phyloP scores from a whole-genome alignment of 2,113 vertebrate species.

The Haliaeetus leucogaster region DNA sequence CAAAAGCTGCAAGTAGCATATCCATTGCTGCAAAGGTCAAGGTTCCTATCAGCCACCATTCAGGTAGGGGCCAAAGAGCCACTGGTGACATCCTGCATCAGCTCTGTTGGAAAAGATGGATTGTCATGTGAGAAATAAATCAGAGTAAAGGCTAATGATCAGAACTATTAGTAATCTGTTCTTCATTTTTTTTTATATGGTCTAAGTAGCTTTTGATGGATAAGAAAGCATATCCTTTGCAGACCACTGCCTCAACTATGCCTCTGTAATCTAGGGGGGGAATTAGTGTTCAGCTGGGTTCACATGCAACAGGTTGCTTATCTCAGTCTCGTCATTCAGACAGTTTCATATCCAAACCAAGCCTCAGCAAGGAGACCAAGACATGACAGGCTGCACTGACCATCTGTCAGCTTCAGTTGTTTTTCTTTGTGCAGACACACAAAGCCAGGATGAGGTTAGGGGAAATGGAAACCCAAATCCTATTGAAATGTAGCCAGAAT shows the following conservation, averaged over 20 bases:
- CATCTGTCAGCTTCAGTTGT: background rate
- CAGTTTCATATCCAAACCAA: background rate
- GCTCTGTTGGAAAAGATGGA: background rate
- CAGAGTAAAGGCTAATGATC: background rate
- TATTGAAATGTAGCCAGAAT: background rate
- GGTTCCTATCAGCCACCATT: background rate
- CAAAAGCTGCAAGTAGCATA: background rate
- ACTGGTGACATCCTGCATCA: background rate
- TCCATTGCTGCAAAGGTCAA: conserved; percentile 18
- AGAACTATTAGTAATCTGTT: background rate
- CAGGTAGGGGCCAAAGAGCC: conserved; percentile 10
- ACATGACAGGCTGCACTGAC: background rate
- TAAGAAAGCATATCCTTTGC: background rate
- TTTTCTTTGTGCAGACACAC: background rate
- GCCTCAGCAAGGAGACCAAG: background rate
- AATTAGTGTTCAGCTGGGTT: background rate
- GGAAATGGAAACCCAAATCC: background rate
- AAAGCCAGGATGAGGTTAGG: background rate
- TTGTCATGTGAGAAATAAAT: background rate
- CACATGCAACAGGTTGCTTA: background rate
- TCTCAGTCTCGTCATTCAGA: background rate
- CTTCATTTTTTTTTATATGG: background rate
- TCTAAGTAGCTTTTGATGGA: background rate
- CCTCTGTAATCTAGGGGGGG: background rate
- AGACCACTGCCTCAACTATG: background rate